phyloP scores from a whole-genome alignment of 2,113 vertebrate species.

The Murina feae region DNA sequence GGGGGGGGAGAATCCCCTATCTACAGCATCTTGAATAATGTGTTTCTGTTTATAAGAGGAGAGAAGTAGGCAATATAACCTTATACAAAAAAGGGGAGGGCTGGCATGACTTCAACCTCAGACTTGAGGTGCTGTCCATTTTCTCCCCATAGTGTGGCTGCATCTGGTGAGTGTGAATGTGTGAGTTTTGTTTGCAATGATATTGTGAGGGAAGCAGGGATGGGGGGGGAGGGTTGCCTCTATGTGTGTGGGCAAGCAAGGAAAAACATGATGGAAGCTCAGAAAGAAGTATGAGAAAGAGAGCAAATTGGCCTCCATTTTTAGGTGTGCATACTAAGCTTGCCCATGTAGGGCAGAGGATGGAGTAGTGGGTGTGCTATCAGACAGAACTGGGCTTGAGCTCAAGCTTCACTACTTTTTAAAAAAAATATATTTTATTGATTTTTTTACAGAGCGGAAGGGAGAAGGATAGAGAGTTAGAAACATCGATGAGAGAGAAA shows the following conservation, averaged over 20 bases:
- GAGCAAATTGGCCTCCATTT: not conserved
- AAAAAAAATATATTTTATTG: no score
- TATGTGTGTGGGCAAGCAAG: not conserved
- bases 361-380: not conserved
- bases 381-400: not conserved
- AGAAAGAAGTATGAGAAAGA: not conserved
- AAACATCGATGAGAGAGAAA: no score
- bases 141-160: not conserved
- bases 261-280: not conserved
- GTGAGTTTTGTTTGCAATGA: not conserved
- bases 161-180: not conserved
- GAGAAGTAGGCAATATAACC: not conserved
- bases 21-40: conserved; percentile 25
- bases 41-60: conserved; percentile 53
- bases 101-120: not conserved
- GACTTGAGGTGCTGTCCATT: not conserved
- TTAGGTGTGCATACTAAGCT: not conserved
- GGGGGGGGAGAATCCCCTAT: not conserved
- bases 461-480: no score
- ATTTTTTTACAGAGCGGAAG: no score
- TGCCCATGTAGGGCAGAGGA: not conserved
- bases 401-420: not conserved
- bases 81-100: not conserved
- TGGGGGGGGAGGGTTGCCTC: not conserved
- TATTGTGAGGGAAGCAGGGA: not conserved